These are phyloP conservation scores for Macropodus opercularis DNA, from an alignment of 2,797 vertebrate genomes.

Conservation along the genomic window DNA sequence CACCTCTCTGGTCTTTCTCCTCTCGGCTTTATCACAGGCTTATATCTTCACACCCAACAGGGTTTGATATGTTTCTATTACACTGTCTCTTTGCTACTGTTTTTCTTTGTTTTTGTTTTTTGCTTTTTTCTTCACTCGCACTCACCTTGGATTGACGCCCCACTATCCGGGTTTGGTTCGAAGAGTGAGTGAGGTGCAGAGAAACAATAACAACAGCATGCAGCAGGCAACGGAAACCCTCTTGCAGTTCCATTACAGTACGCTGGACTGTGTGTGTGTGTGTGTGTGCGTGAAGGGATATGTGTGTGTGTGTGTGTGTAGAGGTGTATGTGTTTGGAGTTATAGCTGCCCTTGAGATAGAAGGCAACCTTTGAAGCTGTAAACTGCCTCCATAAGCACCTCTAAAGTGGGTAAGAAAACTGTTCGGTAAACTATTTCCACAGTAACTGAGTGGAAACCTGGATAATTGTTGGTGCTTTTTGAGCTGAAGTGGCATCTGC, in stretches of 20 bases:
- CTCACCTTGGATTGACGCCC: conserved; percentile 65
- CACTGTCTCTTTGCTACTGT: conserved; percentile 29
- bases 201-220: conserved; percentile 62
- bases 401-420: conserved; percentile 47
- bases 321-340: conserved; percentile 57
- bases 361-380: conserved; percentile 66
- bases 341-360: conserved; percentile 68
- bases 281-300: too few species aligned
- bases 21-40: conserved; percentile 30
- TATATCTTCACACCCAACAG: conserved; percentile 48
- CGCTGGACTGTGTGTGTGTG: conserved; percentile 13
- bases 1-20: conserved; percentile 43
- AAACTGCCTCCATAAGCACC: conserved; percentile 66
- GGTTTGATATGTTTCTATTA: conserved; percentile 45
- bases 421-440: conserved; percentile 44
- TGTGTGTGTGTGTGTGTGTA: conserved; percentile 1
- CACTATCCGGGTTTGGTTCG: conserved; percentile 4
- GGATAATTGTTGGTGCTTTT: conserved; percentile 27
- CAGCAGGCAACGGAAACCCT: conserved; percentile 37
- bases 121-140: conserved; percentile 43
- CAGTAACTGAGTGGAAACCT: conserved; percentile 29
- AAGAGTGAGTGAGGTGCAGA: conserved; percentile 43
- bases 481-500: conserved; percentile 32
- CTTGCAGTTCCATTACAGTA: conserved; percentile 46
- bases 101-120: neutral